Conservation (phyloP, 2,888 invertebrate genomes). For the Molorchus minor region DNA sequence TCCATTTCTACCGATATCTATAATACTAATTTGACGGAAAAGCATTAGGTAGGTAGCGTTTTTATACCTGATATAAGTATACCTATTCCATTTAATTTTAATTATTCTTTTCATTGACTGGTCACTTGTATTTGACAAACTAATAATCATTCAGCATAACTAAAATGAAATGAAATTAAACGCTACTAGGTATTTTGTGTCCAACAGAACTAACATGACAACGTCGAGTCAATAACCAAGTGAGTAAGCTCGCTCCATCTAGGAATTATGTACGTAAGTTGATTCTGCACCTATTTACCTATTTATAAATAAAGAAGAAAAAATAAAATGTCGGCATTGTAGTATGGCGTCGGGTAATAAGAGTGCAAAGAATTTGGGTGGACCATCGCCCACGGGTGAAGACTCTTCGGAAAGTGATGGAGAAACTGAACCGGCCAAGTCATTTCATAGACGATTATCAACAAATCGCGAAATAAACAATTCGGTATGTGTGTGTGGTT, state of each 20-base stretch:
- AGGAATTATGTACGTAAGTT: slow-evolving; percentile 20
- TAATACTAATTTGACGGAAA: no score
- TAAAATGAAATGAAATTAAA: no score
- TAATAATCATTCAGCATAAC: no score
- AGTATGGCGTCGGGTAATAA: slow-evolving; percentile 59
- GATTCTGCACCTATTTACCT: slow-evolving; percentile 34
- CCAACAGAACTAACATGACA: no score
- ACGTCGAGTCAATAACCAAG: neutral
- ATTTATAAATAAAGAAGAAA: slow-evolving; percentile 42
- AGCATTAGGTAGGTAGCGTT: no score
- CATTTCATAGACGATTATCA: slow-evolving; percentile 81
- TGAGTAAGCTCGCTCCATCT: slow-evolving; percentile 22
- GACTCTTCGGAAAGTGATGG: slow-evolving; percentile 84
- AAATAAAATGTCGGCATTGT: slow-evolving; percentile 52
- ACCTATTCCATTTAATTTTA: no score
- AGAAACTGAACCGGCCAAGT: slow-evolving; percentile 80
- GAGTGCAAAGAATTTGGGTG: slow-evolving; percentile 58
- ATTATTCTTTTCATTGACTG: no score
- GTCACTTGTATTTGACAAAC: no score
- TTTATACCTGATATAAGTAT: no score
- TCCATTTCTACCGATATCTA: no score
- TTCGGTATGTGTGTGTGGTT: slow-evolving; percentile 69
- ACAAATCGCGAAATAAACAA: slow-evolving; percentile 84
- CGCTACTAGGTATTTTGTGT: no score
- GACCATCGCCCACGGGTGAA: slow-evolving; percentile 60